phyloP scores from a whole-genome alignment of 2,113 vertebrate species.

The Collichthys lucidus region DNA sequence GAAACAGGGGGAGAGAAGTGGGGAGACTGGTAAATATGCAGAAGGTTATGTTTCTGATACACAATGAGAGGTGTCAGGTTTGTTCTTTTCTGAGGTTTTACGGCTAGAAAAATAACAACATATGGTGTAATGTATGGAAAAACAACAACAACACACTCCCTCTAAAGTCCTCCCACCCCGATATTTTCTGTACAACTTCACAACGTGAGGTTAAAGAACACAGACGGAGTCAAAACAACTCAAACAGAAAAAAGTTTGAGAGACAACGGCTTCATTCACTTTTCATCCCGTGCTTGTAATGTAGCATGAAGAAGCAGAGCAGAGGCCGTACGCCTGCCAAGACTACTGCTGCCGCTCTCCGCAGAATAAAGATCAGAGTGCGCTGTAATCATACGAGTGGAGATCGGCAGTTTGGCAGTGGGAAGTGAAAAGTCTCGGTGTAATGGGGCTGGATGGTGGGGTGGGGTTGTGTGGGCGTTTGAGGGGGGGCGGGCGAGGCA shows the following conservation, averaged over 20 bases:
- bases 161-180: not conserved
- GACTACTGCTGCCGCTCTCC: conserved; percentile 29
- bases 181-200: conserved; percentile 10
- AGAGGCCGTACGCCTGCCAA: conserved; percentile 50
- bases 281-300: conserved; percentile 48
- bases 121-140: conserved; percentile 48
- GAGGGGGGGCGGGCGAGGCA: conserved; percentile 12
- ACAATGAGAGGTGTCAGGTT: conserved; percentile 51
- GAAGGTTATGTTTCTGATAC: conserved; percentile 40
- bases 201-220: conserved; percentile 24
- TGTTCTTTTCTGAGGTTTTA: conserved; percentile 24
- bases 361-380: conserved; percentile 65
- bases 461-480: conserved; percentile 8
- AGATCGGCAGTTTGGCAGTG: conserved; percentile 56
- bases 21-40: conserved; percentile 70
- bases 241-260: conserved; percentile 44
- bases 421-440: conserved; percentile 50
- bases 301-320: conserved; percentile 44
- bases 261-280: conserved; percentile 50
- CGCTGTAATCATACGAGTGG: conserved; percentile 47
- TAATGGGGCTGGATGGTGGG: conserved; percentile 44
- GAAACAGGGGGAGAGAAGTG: conserved; percentile 74
- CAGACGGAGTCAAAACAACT: conserved; percentile 26
- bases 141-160: conserved; percentile 12
- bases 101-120: conserved; percentile 28